Evolutionary conservation across 1,140 invertebrate species (phyloP), one percentile per base, ranked within the genome.

Genomic region (Ceratina japonica): DNA sequence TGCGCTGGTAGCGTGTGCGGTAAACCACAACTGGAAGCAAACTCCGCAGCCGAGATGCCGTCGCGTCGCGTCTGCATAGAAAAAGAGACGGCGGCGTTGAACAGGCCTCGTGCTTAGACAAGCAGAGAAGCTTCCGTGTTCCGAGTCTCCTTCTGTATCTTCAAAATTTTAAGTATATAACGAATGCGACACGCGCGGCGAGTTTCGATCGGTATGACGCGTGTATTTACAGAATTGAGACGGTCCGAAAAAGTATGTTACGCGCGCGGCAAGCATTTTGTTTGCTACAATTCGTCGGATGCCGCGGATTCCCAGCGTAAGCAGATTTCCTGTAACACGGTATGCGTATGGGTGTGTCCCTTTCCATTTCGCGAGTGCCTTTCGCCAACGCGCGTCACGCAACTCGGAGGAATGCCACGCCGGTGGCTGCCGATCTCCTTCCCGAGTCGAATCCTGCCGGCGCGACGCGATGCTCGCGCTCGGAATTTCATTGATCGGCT

Each of bases 341-440:
- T 77, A 62, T 70, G 82, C 81, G 37, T 44, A 73, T 81, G 78
- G 77, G 82, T 80, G 82, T 84, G 83, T 54, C 73, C 81, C 82
- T 84, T 84, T 84, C 83, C 82, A 84, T 84, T 84, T 84, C 83
- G 80, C 76, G 65, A 84, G 68, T 64, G 58, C 78, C 83, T 84
- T 84, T 84, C 83, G 83, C 82, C 82, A 84, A 84, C 68, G 54
- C 69, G 49, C n/a, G 27, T 65, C 72, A 56, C 72, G 58, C 54
- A 27, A 27, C 27, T 68, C n/a, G 52, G 37, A 76, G 71, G 71
- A 84, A 83, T 83, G 81, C 12, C 52, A 52, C 37, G 37, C 37
- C 37, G 37, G 37, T 44, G 37, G 37, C 37, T 51, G n/a, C 37
- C 76, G 61, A 84, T 84, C 81, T 84, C 62, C 54, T 80, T 80